Percentiles rank a stretch among this genome's conserved stretches.
These are phyloP conservation scores for Poeciliopsis turneri DNA, from an alignment of 2,797 vertebrate genomes.

Conservation along the genomic window DNA sequence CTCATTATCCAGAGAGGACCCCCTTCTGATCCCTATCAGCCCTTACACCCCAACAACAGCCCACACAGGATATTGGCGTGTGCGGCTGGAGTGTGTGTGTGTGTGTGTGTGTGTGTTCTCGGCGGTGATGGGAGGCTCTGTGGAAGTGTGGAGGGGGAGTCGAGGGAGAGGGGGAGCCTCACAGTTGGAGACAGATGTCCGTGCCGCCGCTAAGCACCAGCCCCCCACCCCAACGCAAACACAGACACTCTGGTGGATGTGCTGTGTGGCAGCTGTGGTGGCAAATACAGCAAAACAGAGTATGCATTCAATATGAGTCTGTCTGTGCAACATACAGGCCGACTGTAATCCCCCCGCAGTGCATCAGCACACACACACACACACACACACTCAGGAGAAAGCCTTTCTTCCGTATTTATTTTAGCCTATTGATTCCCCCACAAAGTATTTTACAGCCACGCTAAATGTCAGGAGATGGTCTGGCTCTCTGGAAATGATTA, in stretches of 20 bases:
- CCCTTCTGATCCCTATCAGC: conserved; percentile 77
- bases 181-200: conserved; percentile 74
- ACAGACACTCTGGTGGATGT: conserved; percentile 42
- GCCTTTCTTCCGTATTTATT: background rate
- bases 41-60: conserved; percentile 68
- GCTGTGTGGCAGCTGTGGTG: conserved; percentile 59
- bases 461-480: conserved; percentile 42
- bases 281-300: conserved; percentile 50
- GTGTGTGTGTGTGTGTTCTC: conserved; percentile 21
- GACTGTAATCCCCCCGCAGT: conserved; percentile 22
- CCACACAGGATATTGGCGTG: conserved; percentile 67
- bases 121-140: conserved; percentile 23
- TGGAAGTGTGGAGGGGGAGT: conserved; percentile 16
- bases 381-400: background rate
- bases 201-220: conserved; percentile 35
- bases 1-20: conserved; percentile 81
- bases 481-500: conserved; percentile 35
- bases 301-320: conserved; percentile 36
- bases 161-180: conserved; percentile 19
- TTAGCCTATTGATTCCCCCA: background rate
- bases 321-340: conserved; percentile 35
- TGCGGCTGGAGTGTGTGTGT: conserved; percentile 4
- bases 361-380: background rate
- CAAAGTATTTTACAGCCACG: background rate
- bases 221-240: conserved; percentile 41